Conservation (phyloP, 2,888 invertebrate species). For the Harmothoe impar region DNA sequence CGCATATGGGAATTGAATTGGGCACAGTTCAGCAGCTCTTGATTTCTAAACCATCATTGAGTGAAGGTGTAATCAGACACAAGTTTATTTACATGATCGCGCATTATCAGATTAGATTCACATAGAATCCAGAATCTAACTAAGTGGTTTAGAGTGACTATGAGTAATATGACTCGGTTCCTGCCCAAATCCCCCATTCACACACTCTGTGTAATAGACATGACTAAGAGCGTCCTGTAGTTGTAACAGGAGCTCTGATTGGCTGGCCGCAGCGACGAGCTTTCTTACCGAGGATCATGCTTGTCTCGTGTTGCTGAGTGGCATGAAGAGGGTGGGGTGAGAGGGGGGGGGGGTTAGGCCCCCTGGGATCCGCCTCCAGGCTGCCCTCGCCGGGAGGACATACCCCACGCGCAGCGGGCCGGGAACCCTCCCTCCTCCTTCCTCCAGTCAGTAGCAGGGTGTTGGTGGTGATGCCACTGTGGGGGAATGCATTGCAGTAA, state of each 20-base stretch:
- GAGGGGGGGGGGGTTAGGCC: not conserved
- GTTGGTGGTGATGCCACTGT: not conserved
- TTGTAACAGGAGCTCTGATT: not conserved
- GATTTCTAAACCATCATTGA: too few species aligned
- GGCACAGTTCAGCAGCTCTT: too few species aligned
- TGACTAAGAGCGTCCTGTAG: too few species aligned
- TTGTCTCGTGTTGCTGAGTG: slow-evolving; percentile 23
- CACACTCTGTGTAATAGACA: too few species aligned
- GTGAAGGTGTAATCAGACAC: too few species aligned
- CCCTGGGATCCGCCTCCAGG: slow-evolving; percentile 24
- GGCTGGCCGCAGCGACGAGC: not conserved
- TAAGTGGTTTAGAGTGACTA: too few species aligned
- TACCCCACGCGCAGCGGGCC: not conserved
- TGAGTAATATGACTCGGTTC: too few species aligned
- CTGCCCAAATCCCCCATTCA: too few species aligned
- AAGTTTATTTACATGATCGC: too few species aligned
- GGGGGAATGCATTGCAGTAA: not conserved
- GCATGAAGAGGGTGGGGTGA: not conserved
- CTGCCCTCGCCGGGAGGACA: not conserved
- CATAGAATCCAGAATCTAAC: too few species aligned
- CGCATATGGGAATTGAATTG: too few species aligned
- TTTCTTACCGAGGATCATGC: not conserved
- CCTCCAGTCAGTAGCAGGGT: not conserved
- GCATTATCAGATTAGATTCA: too few species aligned
- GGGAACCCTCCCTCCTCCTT: not conserved